phyloP scores from a whole-genome alignment of 2,888 invertebrate species.

The Drosophila hamatofila region DNA sequence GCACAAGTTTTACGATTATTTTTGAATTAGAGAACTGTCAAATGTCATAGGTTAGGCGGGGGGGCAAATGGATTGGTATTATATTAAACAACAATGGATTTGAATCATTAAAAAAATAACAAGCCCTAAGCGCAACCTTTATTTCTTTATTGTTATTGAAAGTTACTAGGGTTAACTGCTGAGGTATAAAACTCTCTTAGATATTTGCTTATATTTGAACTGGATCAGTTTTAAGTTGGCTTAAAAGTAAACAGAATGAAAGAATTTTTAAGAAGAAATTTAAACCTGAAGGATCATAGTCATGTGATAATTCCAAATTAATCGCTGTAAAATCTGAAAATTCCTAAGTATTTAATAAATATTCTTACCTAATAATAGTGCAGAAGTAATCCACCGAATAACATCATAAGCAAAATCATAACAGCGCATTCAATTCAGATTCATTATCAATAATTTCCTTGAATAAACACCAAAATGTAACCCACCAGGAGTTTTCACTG shows the following conservation, averaged over 20 bases:
- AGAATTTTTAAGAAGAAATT: too few species aligned
- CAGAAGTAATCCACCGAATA: not conserved
- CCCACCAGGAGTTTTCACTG: not conserved
- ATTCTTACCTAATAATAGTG: not conserved
- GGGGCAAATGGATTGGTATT: not conserved
- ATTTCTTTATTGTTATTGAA: not conserved
- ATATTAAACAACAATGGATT: conserved; percentile 2
- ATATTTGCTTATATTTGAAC: too few species aligned
- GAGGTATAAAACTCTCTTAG: not conserved
- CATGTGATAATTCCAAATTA: too few species aligned
- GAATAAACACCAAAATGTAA: not conserved
- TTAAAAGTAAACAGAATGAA: too few species aligned
- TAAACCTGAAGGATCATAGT: too few species aligned
- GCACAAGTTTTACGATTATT: conserved; percentile 21
- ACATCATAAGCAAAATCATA: not conserved
- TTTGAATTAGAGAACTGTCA: conserved; percentile 43
- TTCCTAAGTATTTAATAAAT: too few species aligned
- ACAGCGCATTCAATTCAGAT: not conserved
- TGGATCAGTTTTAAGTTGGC: too few species aligned
- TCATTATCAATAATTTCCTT: not conserved
- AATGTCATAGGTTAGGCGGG: conserved; percentile 44
- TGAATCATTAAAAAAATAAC: not conserved
- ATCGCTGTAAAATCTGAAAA: too few species aligned
- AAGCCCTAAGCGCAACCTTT: not conserved
- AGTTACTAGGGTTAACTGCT: too few species aligned